Percentiles rank a stretch among this genome's conserved stretches.
These are phyloP conservation scores for Cordilura impudica DNA, from an alignment of 2,888 invertebrate genomes.

Conservation along the genomic window DNA sequence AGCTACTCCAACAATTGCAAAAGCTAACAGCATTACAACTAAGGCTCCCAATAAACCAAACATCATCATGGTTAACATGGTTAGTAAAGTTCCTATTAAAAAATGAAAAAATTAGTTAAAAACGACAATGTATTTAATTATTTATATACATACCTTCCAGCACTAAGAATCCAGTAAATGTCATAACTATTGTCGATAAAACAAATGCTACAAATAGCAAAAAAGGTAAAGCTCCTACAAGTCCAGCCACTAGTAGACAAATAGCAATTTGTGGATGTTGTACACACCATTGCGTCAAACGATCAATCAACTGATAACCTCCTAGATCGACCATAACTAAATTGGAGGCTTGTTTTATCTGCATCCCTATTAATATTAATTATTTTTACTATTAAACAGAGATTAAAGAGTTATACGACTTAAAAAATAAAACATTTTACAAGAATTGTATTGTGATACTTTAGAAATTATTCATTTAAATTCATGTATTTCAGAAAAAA, in stretches of 20 bases:
- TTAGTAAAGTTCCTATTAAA: conserved; percentile 73
- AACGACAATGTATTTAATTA: not conserved
- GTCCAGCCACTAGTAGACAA: conserved; percentile 65
- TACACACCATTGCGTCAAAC: conserved; percentile 67
- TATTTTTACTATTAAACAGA: not conserved
- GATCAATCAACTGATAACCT: conserved; percentile 67
- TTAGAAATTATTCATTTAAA: no score
- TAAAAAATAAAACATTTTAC: no score
- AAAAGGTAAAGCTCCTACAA: conserved; percentile 71
- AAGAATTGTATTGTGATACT: no score
- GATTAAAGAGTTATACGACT: no score
- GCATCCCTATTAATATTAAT: conserved; percentile 63
- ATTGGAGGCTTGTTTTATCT: conserved; percentile 57
- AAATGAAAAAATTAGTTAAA: not conserved
- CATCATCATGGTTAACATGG: conserved; percentile 73
- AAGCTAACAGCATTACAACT: conserved; percentile 68
- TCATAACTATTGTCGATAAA: conserved; percentile 73
- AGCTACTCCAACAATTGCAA: conserved; percentile 67
- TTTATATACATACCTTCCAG: conserved; percentile 76
- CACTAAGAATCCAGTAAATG: conserved; percentile 76
- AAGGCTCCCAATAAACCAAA: conserved; percentile 73
- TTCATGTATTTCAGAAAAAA: no score
- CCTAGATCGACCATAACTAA: conserved; percentile 68
- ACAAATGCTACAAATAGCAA: conserved; percentile 73
- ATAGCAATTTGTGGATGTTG: conserved; percentile 69